Evolutionary conservation across 2,888 invertebrate genomes (phyloP).

Genomic region (Neoitamus cyanurus): DNA sequence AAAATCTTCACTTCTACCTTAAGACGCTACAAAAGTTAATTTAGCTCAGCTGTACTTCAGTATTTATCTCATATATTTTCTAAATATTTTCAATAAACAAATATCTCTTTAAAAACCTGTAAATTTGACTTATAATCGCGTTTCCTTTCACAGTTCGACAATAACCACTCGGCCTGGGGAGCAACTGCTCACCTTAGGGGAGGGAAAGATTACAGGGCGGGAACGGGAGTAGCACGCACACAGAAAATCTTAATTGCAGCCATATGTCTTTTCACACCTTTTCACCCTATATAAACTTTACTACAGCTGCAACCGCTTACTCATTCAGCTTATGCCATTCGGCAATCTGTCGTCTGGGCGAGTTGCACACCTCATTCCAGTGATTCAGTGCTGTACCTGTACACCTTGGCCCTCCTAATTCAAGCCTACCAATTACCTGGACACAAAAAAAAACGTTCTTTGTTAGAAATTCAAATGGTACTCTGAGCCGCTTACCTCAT

Average conservation of each 20-base stretch:
- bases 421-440: conserved; percentile 94
- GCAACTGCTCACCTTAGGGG: background rate
- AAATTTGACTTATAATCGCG: conserved; percentile 41
- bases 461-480: background rate
- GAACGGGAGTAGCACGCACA: conserved; percentile 16
- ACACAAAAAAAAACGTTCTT: conserved; percentile 52
- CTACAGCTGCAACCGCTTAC: conserved; percentile 66
- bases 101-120: conserved; percentile 41
- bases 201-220: background rate
- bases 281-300: background rate
- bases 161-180: background rate
- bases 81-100: conserved; percentile 30
- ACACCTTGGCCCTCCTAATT: conserved; percentile 86
- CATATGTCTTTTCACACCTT: background rate
- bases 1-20: conserved; percentile 14
- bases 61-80: conserved; percentile 7
- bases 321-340: conserved; percentile 99
- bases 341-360: conserved; percentile 96
- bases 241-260: conserved; percentile 17
- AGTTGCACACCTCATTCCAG: conserved; percentile 98
- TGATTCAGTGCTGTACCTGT: conserved; percentile 88
- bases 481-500: conserved; percentile 75
- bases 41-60: conserved; percentile 30
- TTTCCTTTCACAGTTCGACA: conserved; percentile 36
- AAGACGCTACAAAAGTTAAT: conserved; percentile 33